Evolutionary conservation across 2,113 vertebrate species (phyloP).

Genomic region (Phocoena phocoena): DNA sequence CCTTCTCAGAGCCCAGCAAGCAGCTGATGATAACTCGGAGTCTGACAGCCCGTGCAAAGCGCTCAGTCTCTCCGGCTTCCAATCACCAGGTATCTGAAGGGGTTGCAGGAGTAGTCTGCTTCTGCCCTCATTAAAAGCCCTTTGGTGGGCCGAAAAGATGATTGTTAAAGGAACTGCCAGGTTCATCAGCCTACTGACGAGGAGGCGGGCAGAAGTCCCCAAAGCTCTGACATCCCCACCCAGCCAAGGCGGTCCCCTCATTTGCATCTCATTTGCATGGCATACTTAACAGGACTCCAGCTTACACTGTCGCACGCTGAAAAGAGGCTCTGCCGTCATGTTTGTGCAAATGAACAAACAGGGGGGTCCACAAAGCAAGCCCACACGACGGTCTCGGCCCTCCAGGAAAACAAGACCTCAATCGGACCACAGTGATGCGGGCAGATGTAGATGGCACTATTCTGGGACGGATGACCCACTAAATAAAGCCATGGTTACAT

Average conservation of each 20-base stretch:
- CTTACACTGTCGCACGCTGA: neutral
- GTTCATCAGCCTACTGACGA: neutral
- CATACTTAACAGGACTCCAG: neutral
- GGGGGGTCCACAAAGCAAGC: neutral
- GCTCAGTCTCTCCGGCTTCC: constrained; percentile 39
- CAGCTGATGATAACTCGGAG: constrained; percentile 54
- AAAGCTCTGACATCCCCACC: constrained; percentile 28
- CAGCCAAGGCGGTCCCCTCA: neutral
- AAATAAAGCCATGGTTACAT: constrained; percentile 45
- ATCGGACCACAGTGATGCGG: neutral
- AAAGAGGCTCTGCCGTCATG: neutral
- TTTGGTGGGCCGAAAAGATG: constrained; percentile 31
- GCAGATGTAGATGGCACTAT: neutral
- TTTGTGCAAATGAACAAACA: neutral
- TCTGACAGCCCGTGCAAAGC: constrained; percentile 35
- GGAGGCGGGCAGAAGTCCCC: neutral
- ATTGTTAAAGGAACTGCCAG: neutral
- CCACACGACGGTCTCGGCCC: neutral
- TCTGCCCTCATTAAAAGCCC: constrained; percentile 64
- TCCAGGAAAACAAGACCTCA: constrained; percentile 62
- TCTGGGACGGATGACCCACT: constrained; percentile 23
- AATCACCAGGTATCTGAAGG: constrained; percentile 63
- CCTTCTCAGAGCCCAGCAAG: constrained; percentile 50
- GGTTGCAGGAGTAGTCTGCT: constrained; percentile 8
- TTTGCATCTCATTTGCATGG: constrained; percentile 54